Conservation (phyloP, 2,113 vertebrate species). For the Todiramphus saurophagus region DNA sequence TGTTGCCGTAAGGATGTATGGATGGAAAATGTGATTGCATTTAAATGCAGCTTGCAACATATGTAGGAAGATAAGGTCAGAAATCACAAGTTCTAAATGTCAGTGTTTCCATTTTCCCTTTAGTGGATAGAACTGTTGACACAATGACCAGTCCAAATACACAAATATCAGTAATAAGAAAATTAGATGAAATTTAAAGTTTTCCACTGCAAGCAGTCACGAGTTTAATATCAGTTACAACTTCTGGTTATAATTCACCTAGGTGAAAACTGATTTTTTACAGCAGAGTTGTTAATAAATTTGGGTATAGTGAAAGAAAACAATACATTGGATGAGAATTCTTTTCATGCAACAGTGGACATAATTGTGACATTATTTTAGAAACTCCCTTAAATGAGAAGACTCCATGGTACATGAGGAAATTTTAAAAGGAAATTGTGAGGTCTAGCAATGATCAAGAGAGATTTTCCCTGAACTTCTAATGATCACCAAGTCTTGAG, state of each 20-base stretch:
- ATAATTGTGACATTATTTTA: not conserved
- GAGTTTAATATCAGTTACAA: not conserved
- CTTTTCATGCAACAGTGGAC: not conserved
- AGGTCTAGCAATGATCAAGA: not conserved
- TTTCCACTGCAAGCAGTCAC: not conserved
- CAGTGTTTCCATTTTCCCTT: not conserved
- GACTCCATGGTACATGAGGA: fast-evolving
- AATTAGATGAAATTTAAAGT: not conserved
- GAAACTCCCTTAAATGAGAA: not conserved
- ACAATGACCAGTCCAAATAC: not conserved
- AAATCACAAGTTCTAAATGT: not conserved
- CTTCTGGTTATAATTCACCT: not conserved
- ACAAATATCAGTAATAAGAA: not conserved
- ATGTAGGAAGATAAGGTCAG: not conserved
- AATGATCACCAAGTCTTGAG: not conserved
- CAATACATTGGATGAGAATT: not conserved
- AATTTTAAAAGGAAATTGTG: not conserved
- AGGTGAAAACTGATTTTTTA: not conserved
- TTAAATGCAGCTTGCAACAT: not conserved
- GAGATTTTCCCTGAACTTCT: not conserved
- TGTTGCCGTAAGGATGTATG: not conserved
- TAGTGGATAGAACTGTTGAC: not conserved
- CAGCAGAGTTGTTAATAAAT: not conserved
- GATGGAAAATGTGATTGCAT: not conserved
- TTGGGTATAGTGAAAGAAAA: not conserved